A percentile compares a stretch with the other conserved stretches of the same genome.
Evolutionary conservation across 1,140 invertebrate genomes (phyloP).

Genomic region (Zaprionus tsacasi): DNA sequence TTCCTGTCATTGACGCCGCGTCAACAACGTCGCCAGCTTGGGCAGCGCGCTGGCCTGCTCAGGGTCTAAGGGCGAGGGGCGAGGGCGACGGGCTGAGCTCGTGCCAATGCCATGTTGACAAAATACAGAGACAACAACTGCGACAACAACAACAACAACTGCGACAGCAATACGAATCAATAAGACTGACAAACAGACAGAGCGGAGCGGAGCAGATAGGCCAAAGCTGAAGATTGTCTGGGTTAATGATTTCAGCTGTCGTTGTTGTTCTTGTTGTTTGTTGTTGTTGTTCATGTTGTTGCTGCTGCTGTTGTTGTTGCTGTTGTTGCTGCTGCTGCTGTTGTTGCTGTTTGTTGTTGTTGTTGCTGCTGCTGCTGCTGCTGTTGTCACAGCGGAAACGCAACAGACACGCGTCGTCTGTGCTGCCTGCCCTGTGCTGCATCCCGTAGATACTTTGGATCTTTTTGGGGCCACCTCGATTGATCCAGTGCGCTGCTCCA

Average conservation of each 20-base stretch:
- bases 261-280: not conserved
- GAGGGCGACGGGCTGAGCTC: not conserved
- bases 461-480: not conserved
- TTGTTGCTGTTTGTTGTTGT: not conserved
- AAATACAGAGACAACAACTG: constrained; percentile 17
- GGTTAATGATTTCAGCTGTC: constrained; percentile 6
- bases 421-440: not conserved
- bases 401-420: constrained; percentile 21
- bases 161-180: constrained; percentile 14
- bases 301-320: not conserved
- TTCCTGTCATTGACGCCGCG: constrained; percentile 80
- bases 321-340: not conserved
- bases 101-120: constrained; percentile 10
- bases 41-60: no score
- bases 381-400: constrained; percentile 43
- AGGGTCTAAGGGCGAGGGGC: not conserved
- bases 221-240: constrained; percentile 1
- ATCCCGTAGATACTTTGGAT: constrained; percentile 2
- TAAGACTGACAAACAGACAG: not conserved
- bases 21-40: no score
- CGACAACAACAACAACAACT: no score
- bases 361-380: not conserved
- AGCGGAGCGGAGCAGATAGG: not conserved
- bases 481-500: not conserved
- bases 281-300: not conserved